A percentile compares a stretch with the other conserved stretches of the same genome.
These are phyloP conservation scores for Prunella fulvescens DNA, from an alignment of 2,113 vertebrate genomes.

Conservation along the genomic window DNA sequence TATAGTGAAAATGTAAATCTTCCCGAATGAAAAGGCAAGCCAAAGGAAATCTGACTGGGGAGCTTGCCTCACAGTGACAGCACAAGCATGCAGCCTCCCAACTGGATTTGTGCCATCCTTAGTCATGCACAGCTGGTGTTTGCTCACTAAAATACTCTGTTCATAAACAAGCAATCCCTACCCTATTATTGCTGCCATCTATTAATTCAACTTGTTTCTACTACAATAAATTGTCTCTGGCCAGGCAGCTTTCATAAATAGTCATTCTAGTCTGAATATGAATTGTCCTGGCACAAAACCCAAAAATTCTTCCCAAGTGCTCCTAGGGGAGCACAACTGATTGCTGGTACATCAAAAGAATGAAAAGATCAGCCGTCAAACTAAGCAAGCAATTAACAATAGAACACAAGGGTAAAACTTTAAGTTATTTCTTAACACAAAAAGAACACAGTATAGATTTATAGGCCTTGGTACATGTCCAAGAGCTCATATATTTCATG, in stretches of 20 bases:
- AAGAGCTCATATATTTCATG: not conserved
- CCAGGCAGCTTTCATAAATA: constrained; percentile 55
- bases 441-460: constrained; percentile 7
- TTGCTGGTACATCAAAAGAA: constrained; percentile 31
- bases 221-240: constrained; percentile 60
- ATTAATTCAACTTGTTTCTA: constrained; percentile 70
- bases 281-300: constrained; percentile 35
- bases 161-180: constrained; percentile 71
- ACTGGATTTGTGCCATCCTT: constrained; percentile 69
- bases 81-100: constrained; percentile 39
- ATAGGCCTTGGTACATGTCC: not conserved
- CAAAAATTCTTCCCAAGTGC: constrained; percentile 24
- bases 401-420: constrained; percentile 23
- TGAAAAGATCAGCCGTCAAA: constrained; percentile 40
- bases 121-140: constrained; percentile 71
- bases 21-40: constrained; percentile 24
- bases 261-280: constrained; percentile 24
- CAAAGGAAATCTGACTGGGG: constrained; percentile 36
- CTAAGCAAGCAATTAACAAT: constrained; percentile 22
- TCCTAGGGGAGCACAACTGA: constrained; percentile 35
- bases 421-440: not conserved
- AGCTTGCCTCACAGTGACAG: constrained; percentile 25
- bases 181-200: constrained; percentile 62
- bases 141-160: constrained; percentile 70
- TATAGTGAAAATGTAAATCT: constrained; percentile 34